Percentiles rank a stretch among this genome's conserved stretches.
Conservation (phyloP, 2,113 vertebrate species). For the Cynoglossus semilaevis region DNA sequence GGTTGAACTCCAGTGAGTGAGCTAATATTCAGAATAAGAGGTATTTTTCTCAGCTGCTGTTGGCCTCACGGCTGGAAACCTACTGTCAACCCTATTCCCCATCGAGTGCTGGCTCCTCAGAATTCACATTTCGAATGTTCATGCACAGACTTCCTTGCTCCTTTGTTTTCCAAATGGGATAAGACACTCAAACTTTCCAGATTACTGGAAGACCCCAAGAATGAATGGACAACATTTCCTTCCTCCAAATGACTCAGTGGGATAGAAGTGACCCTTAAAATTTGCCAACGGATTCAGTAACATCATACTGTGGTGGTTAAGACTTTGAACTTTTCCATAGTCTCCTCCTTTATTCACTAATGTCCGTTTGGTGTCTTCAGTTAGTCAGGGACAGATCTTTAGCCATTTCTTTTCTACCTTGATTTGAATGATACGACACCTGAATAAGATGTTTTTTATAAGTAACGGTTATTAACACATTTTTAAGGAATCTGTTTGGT, state of each 20-base stretch:
- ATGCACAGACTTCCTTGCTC: constrained; percentile 11
- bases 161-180: constrained; percentile 15
- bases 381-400: too few species aligned
- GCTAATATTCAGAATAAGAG: constrained; percentile 27
- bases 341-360: too few species aligned
- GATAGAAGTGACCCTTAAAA: too few species aligned
- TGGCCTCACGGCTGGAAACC: constrained; percentile 31
- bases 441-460: too few species aligned
- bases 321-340: too few species aligned
- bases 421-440: too few species aligned
- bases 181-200: background rate
- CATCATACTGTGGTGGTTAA: too few species aligned
- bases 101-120: constrained; percentile 1
- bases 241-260: background rate
- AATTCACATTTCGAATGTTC: background rate
- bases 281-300: too few species aligned
- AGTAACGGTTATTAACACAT: too few species aligned
- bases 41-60: constrained; percentile 25
- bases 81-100: constrained; percentile 20
- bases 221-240: background rate
- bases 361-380: too few species aligned
- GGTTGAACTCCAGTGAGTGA: constrained; percentile 1
- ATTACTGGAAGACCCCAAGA: background rate
- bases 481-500: too few species aligned
- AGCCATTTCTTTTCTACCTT: too few species aligned